Evolutionary conservation across 2,888 invertebrate genomes (phyloP), one percentile per base, ranked within the genome.

Genomic region (Agrenia bidenticulata): DNA sequence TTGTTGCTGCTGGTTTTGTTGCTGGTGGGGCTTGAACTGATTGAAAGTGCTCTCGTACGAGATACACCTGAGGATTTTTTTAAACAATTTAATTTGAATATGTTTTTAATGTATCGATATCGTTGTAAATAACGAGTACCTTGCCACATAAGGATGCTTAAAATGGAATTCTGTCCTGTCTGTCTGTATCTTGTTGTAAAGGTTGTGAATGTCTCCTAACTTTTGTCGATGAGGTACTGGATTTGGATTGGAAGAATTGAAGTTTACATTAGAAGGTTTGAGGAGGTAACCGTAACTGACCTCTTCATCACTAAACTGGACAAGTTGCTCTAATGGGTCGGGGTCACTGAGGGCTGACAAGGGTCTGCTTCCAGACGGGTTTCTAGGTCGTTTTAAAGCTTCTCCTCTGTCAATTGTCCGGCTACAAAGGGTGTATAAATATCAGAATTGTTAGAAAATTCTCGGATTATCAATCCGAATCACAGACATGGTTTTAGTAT

Each of bases 311-410:
- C 88, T 79, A 7, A 78, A 78, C 9, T 67, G 69, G 39, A 94
- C 92, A 66, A 94, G 82, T 42, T 92, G 85, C 79, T 91, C 89
- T 80, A 93, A 91, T 37, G 93, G 90, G 83, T 94, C 93, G 27
- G 87, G 85, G 80, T 95, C 95, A 80, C 87, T 90, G 62, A 89
- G 89, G 24, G 89, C 85, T 59, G 92, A 94, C 61, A 93, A 81
- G 11, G 92, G 94, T 70, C 93, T 84, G 42, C 89, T 88, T 2
- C 89, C 89, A 2, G 92, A 90, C 53, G 89, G 85, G 77, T 92
- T 92, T 73, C 92, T 85, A 76, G 92, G 86, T 65, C 92, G 84
- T 21, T 73, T 68, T 11, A 68, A 32, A 2, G 61, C 67, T 41
- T 68, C 67, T 4, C 5, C n/a, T 17, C 45, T 15, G 15, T 45